phyloP scores from a whole-genome alignment of 2,797 vertebrate genomes.

The Tinamus major region DNA sequence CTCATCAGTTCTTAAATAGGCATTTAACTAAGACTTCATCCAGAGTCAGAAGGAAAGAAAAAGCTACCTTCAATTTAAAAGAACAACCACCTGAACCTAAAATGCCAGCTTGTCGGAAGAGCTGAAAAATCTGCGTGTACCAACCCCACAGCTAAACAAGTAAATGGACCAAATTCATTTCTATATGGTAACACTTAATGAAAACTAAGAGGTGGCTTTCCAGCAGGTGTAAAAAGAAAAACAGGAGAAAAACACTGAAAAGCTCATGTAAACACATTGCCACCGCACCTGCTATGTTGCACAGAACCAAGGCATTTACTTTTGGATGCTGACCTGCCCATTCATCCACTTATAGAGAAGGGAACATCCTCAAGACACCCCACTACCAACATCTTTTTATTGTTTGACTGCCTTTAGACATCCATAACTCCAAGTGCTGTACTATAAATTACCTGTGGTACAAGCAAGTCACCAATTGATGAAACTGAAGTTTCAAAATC shows the following conservation, averaged over 20 bases:
- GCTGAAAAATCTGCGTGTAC: not conserved
- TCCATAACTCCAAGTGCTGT: not conserved
- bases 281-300: not conserved
- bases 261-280: not conserved
- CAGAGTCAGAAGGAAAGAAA: slow-evolving; percentile 64
- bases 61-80: slow-evolving; percentile 51
- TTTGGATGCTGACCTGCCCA: not conserved
- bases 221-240: not conserved
- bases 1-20: slow-evolving; percentile 83
- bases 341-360: not conserved
- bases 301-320: not conserved
- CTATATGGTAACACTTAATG: not conserved
- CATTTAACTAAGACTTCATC: slow-evolving; percentile 80
- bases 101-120: slow-evolving; percentile 25
- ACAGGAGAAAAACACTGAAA: not conserved
- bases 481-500: not conserved
- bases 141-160: not conserved
- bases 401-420: not conserved
- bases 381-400: not conserved
- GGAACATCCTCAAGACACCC: not conserved
- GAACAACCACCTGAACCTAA: slow-evolving; percentile 21
- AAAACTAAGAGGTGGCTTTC: not conserved
- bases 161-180: not conserved
- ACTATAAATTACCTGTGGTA: not conserved
- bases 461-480: not conserved